Evolutionary conservation across 1,140 invertebrate species (phyloP), one percentile per base, ranked within the genome.

Genomic region (Brachionus paranguensis): DNA sequence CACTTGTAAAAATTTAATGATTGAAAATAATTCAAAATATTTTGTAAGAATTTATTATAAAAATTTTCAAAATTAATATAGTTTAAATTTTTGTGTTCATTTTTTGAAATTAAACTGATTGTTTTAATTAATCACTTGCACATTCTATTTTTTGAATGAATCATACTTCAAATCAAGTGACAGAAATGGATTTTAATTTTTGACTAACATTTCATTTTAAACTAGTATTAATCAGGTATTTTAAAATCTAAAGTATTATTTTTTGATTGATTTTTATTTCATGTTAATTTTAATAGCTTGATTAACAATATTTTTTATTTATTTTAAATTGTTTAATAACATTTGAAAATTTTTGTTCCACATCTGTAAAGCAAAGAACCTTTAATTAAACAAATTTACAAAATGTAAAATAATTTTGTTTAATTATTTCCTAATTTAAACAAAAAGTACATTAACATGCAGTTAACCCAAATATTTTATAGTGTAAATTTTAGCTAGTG

Each of bases 401-500:
- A 68, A 41, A 68, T 33, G 33, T 33, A 68, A 68, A 68, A 33
- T 17, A 68, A 68, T 68, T 68, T 68, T 33, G 65, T 68, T 68
- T 68, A 41, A 68, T 68, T 68, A 68, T 68, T 68, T 68, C 65
- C 65, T 72, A 41, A 20, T 72, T 72, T 72, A 41, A 72, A 72
- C 33, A 72, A 72, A 72, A 68, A 68, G 27, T 68, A 68, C 33
- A 68, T 33, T 68, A 68, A 68, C 33, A 33, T 14, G 27, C 24
- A 68, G 33, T 33, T 41, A 68, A 68, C 33, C 65, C 65, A 41
- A 68, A 33, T 33, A 68, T 68, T 68, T 68, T 68, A 17, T 72
- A 43, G 68, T 72, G 68, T 72, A 72, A 72, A 72, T 72, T 72
- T 72, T 17, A 72, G 37, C 33, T 72, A 72, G 41, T 72, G 68